These are phyloP conservation scores for Acronicta alni DNA, from an alignment of 2,888 invertebrate species.

Conservation along the genomic window DNA sequence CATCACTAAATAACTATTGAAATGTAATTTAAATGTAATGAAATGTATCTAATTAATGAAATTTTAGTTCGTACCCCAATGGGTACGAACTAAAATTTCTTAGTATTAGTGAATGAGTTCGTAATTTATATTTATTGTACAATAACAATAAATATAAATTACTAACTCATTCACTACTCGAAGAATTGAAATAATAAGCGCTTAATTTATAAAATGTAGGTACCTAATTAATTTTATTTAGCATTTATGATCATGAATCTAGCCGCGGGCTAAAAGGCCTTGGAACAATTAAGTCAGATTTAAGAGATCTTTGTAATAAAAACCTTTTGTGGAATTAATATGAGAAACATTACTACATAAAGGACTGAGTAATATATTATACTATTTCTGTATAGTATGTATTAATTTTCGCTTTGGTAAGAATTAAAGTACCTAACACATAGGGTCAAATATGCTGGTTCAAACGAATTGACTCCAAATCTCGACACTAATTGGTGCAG, in stretches of 20 bases:
- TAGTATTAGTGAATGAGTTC: no score
- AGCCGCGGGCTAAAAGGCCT: slow-evolving; percentile 19
- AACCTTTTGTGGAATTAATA: background rate
- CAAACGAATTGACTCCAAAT: no score
- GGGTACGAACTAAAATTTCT: no score
- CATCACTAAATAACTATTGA: no score
- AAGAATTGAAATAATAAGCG: slow-evolving; percentile 24
- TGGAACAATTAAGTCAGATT: slow-evolving; percentile 31
- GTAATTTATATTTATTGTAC: no score
- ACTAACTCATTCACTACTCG: slow-evolving; percentile 20
- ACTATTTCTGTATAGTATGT: no score
- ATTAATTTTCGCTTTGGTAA: no score
- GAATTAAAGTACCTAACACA: no score
- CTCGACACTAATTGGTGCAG: no score
- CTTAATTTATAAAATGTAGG: slow-evolving; percentile 1
- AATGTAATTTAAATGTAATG: slow-evolving; percentile 7
- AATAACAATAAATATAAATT: no score
- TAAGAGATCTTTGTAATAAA: slow-evolving; percentile 20
- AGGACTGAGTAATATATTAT: no score
- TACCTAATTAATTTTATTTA: slow-evolving; percentile 24
- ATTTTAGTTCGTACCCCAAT: slow-evolving; percentile 7
- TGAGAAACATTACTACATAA: background rate
- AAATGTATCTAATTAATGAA: slow-evolving; percentile 4
- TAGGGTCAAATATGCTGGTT: no score
- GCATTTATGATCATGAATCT: slow-evolving; percentile 8